A percentile compares a stretch with the other conserved stretches of the same genome.
These are phyloP conservation scores for Aphodius granarius DNA, from an alignment of 2,888 invertebrate species.

Conservation along the genomic window DNA sequence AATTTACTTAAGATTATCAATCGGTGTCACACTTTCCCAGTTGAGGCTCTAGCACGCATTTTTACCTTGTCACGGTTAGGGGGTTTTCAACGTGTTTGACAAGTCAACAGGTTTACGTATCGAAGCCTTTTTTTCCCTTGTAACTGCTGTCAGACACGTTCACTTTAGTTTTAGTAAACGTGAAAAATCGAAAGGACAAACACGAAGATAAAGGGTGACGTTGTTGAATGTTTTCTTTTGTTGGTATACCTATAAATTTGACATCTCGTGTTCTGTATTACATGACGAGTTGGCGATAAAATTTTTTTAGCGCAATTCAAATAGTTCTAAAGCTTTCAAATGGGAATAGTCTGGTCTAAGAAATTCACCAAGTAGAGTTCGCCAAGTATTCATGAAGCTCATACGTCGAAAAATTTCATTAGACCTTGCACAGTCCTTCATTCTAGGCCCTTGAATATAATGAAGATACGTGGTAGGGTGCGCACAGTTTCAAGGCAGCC, in stretches of 20 bases:
- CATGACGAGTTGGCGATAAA: background rate
- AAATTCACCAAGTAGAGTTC: background rate
- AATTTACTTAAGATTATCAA: background rate
- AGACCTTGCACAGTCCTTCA: background rate
- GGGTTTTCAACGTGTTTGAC: background rate
- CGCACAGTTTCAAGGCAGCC: background rate
- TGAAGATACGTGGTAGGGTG: background rate
- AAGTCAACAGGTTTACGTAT: background rate
- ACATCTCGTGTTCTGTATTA: too few species aligned
- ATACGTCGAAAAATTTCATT: background rate
- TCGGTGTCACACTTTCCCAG: background rate
- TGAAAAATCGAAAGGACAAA: background rate
- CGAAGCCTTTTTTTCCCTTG: background rate
- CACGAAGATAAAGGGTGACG: background rate
- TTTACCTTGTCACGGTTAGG: background rate
- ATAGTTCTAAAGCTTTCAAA: background rate
- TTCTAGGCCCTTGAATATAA: background rate
- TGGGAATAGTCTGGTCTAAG: background rate
- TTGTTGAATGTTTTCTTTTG: background rate
- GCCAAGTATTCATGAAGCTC: background rate
- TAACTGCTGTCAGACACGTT: background rate
- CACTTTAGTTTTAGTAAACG: background rate
- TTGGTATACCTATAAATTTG: background rate
- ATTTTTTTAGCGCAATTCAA: background rate
- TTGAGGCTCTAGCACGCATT: background rate